Conservation (phyloP, 2,888 invertebrate species). For the Rhingia rostrata region DNA sequence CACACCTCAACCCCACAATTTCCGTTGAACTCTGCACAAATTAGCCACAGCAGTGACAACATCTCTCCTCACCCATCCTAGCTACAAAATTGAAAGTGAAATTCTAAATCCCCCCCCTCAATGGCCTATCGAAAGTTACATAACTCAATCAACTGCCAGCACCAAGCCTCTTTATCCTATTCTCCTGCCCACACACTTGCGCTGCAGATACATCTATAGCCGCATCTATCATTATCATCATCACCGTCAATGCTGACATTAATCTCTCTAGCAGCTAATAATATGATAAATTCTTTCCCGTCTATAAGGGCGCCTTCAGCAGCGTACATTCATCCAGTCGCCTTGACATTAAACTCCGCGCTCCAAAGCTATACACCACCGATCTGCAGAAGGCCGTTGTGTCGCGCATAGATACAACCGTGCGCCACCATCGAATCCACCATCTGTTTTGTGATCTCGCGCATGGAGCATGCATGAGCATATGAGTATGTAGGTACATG, state of each 20-base stretch:
- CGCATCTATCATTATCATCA: slow-evolving; percentile 61
- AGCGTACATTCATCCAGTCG: slow-evolving; percentile 57
- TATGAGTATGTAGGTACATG: slow-evolving; percentile 15
- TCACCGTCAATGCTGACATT: slow-evolving; percentile 58
- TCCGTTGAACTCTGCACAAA: background rate
- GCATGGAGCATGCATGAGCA: background rate
- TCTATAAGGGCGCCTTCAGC: slow-evolving; percentile 66
- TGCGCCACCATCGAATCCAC: slow-evolving; percentile 14
- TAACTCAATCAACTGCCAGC: slow-evolving; percentile 33
- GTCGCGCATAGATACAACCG: slow-evolving; percentile 3
- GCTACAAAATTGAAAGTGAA: slow-evolving; percentile 60
- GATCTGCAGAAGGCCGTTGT: slow-evolving; percentile 19
- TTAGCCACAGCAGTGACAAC: slow-evolving; percentile 32
- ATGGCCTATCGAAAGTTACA: slow-evolving; percentile 56
- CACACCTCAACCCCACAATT: no score
- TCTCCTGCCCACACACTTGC: slow-evolving; percentile 39
- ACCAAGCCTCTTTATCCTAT: slow-evolving; percentile 12
- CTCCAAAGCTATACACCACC: background rate
- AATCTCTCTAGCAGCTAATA: slow-evolving; percentile 60
- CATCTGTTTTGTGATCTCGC: slow-evolving; percentile 19
- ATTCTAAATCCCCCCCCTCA: slow-evolving; percentile 56
- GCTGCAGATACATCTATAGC: slow-evolving; percentile 27
- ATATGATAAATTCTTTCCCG: slow-evolving; percentile 68
- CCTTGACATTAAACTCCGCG: slow-evolving; percentile 71
- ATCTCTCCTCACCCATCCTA: slow-evolving; percentile 36